A percentile compares a stretch with the other conserved stretches of the same genome.
Evolutionary conservation across 2,797 vertebrate species (phyloP).

Genomic region (Carcharodon carcharias): DNA sequence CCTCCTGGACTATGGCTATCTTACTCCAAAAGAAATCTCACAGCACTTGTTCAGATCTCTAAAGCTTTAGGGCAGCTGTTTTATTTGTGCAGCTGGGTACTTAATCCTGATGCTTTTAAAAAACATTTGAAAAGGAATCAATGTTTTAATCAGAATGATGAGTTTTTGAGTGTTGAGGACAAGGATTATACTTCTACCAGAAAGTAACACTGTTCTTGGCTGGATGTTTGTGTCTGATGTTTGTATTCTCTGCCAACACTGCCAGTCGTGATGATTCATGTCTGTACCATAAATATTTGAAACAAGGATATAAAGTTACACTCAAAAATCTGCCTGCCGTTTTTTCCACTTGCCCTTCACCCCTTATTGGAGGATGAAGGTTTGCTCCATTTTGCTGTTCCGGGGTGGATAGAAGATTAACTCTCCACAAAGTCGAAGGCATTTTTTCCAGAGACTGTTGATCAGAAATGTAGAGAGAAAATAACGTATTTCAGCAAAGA

Average conservation of each 20-base stretch:
- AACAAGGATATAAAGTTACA: background rate
- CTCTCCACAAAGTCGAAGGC: background rate
- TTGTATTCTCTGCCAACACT: background rate
- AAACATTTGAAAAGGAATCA: background rate
- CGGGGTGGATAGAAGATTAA: background rate
- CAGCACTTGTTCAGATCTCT: background rate
- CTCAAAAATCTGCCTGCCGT: background rate
- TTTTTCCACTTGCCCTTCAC: background rate
- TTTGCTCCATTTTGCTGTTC: background rate
- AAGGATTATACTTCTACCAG: background rate
- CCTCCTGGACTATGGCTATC: background rate
- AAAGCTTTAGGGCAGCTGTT: background rate
- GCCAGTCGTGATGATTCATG: background rate
- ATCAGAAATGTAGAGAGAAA: background rate
- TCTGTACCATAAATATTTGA: constrained; percentile 22
- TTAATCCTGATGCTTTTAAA: background rate
- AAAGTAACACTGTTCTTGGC: background rate
- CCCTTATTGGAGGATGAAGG: background rate
- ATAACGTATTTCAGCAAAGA: too few relatives aligned
- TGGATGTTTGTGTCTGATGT: background rate
- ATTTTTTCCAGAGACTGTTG: background rate
- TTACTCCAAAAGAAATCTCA: background rate
- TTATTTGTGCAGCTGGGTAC: background rate
- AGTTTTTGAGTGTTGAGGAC: background rate
- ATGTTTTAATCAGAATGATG: background rate